A percentile compares a stretch with the other conserved stretches of the same genome.
Conservation (phyloP, 53 echinoderm and acorn worm genomes). For the Stichopus horrens region DNA sequence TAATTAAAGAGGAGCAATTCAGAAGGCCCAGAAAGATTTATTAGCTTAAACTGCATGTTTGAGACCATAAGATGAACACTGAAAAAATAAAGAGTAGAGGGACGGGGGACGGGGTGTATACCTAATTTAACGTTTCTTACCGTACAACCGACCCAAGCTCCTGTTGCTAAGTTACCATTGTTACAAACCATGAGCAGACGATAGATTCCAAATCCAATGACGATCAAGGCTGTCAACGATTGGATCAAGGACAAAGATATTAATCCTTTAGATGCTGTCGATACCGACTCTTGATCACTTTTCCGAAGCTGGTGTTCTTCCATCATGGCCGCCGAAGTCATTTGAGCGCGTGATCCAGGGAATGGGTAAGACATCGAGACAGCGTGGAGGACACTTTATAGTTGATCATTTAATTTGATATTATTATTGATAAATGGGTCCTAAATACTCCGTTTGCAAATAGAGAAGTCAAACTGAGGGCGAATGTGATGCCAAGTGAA, state of each 20-base stretch:
- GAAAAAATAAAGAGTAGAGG: background rate
- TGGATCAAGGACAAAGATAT: conserved; percentile 1
- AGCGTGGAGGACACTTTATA: no score
- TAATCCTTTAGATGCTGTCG: background rate
- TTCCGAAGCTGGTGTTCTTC: background rate
- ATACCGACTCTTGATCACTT: background rate
- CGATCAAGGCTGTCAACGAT: background rate
- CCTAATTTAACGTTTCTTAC: background rate
- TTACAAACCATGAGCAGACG: conserved; percentile 2
- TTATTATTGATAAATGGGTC: no score
- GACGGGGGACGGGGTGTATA: background rate
- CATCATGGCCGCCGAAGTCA: background rate
- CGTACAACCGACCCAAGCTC: background rate
- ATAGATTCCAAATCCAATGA: conserved; percentile 9
- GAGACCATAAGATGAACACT: background rate
- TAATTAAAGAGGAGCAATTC: no score
- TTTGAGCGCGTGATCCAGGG: background rate
- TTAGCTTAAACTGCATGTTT: no score
- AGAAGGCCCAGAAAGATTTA: no score
- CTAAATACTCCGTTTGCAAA: no score
- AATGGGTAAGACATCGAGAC: background rate
- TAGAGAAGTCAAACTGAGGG: no score
- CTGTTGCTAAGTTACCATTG: conserved; percentile 4
- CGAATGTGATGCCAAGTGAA: no score
- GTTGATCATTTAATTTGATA: no score